Evolutionary conservation across 2,113 vertebrate genomes (phyloP), one percentile per base, ranked within the genome.

Genomic region (Morphnarchus princeps): DNA sequence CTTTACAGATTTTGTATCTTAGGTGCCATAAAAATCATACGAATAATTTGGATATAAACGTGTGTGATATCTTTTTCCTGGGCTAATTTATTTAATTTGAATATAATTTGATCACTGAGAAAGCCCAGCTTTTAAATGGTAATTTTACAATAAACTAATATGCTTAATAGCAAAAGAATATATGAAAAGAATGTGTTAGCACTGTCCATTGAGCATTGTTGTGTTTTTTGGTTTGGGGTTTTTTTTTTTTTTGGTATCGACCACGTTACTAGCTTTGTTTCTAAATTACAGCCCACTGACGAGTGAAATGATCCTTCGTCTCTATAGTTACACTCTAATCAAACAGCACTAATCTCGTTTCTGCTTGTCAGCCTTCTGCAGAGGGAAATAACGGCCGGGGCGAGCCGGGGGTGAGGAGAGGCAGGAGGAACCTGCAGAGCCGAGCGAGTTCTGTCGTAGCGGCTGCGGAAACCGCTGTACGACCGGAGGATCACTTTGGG

Each of bases 221-320:
- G 5, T 6, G 15, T 15, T 12, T 34, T 72, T 65, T 38, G 31
- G 34, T n/a, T 38, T 8, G 52, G 16, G 28, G 26, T 32, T 29
- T 6, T 0, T 16, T 31, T 29, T 20, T 58, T 49, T 47, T 87
- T 42, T 43, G 1, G 24, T 78, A 76, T 0, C 1, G 16, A 61
- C 72, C n/a, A n/a, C 7, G 1, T 43, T 79, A 58, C 40, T 49
- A 36, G 18, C 45, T 91, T 82, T 47, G 11, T 80, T 90, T 85
- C 61, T 78, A 63, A 61, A 86, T 78, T 93, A 67, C 55, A 92
- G 59, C 29, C 49, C 55, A 54, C 63, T 74, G 47, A 80, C 10
- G 29, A 89, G 47, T 82, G 57, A 93, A 85, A 70, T 83, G 50
- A 88, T 87, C 24, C 62, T 34, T 91, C 3, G 0, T 47, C 59